Percentiles rank a stretch among this genome's conserved stretches.
These are phyloP conservation scores for Epizoanthus rinbou DNA, from an alignment of 92 coral and sea anemone species.

Conservation along the genomic window DNA sequence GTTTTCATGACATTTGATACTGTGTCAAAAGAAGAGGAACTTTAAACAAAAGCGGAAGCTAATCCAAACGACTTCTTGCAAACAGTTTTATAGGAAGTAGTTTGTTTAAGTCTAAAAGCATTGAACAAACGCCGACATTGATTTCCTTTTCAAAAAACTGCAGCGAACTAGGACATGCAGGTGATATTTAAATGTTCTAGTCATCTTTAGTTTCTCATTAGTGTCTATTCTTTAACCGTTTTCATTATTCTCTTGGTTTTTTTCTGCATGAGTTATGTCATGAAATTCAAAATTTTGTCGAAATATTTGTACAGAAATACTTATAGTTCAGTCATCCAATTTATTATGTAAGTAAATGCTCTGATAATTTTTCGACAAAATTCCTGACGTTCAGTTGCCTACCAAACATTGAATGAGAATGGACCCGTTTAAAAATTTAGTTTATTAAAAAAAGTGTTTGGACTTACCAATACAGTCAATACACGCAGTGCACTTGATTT, in stretches of 20 bases:
- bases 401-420: too few species aligned
- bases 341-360: too few species aligned
- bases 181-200: conserved; percentile 43
- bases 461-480: too few species aligned
- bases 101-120: conserved; percentile 16
- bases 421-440: too few species aligned
- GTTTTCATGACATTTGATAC: conserved; percentile 40
- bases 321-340: too few species aligned
- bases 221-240: conserved; percentile 29
- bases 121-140: conserved; percentile 31
- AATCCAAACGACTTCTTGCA: conserved; percentile 21
- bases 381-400: too few species aligned
- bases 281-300: too few species aligned
- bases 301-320: too few species aligned
- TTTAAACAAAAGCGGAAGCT: conserved; percentile 25
- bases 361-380: too few species aligned
- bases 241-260: conserved; percentile 22
- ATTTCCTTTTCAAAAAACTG: conserved; percentile 40
- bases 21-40: conserved; percentile 33
- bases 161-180: conserved; percentile 31
- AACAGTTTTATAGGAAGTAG: conserved; percentile 25
- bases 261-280: not conserved
- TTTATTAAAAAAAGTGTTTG: too few species aligned
- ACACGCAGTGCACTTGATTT: too few species aligned
- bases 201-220: conserved; percentile 36